Evolutionary conservation across 2,113 vertebrate genomes (phyloP).

Genomic region (Oncorhynchus masou): DNA sequence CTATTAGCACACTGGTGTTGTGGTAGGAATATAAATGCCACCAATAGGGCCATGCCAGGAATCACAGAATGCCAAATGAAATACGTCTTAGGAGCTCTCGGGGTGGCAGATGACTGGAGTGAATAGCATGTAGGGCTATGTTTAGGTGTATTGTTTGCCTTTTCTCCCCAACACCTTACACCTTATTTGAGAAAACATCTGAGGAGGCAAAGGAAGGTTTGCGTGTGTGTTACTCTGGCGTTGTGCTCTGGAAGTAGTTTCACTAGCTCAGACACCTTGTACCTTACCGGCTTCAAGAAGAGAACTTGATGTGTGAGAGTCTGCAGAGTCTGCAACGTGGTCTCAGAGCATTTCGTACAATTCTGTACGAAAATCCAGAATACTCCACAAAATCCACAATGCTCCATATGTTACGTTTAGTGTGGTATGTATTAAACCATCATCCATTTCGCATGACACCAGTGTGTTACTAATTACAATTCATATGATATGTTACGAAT

Average conservation of each 20-base stretch:
- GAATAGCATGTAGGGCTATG: conserved; percentile 42
- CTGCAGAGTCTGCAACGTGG: no score
- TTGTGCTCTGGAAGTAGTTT: background rate
- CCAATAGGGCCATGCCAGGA: conserved; percentile 86
- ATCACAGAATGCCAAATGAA: conserved; percentile 83
- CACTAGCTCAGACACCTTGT: background rate
- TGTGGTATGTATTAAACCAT: no score
- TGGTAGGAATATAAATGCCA: conserved; percentile 92
- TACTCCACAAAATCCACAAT: no score
- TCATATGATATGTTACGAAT: no score
- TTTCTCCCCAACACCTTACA: conserved; percentile 38
- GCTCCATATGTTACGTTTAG: no score
- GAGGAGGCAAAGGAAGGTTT: conserved; percentile 11
- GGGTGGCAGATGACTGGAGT: conserved; percentile 38
- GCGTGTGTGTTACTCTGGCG: background rate
- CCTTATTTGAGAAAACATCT: conserved; percentile 34
- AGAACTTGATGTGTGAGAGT: no score
- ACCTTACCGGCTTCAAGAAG: no score
- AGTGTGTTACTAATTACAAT: no score
- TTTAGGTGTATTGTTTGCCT: conserved; percentile 52
- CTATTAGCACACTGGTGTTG: conserved; percentile 97
- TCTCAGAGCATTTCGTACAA: no score
- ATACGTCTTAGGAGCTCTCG: conserved; percentile 80
- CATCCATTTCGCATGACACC: no score
- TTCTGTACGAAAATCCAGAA: no score